These are phyloP conservation scores for Cichladusa arquata DNA, from an alignment of 2,113 vertebrate genomes.

Conservation along the genomic window DNA sequence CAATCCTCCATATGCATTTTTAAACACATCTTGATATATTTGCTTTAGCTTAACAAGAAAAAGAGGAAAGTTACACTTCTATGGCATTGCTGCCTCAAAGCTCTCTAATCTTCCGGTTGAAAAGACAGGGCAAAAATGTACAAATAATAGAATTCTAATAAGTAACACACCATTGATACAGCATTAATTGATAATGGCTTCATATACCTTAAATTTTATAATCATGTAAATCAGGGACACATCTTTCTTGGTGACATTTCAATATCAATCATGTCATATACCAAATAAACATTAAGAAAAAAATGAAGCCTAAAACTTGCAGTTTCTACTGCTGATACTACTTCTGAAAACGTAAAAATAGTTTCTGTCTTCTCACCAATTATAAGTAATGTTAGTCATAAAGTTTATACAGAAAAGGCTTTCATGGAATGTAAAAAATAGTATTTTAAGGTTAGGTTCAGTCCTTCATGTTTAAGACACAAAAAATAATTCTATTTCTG, in stretches of 20 bases:
- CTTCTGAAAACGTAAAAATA: not conserved
- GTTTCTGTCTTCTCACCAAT: not conserved
- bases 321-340: not conserved
- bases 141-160: not conserved
- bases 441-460: not conserved
- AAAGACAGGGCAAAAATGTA: not conserved
- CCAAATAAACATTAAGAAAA: not conserved
- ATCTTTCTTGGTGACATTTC: not conserved
- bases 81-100: not conserved
- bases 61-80: not conserved
- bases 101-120: not conserved
- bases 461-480: not conserved
- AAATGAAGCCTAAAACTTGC: not conserved
- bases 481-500: not conserved
- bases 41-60: not conserved
- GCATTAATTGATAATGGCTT: not conserved
- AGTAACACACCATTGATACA: not conserved
- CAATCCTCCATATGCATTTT: not conserved
- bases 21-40: not conserved
- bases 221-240: not conserved
- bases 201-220: not conserved
- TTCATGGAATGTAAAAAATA: not conserved
- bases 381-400: not conserved
- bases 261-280: not conserved
- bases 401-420: not conserved